Evolutionary conservation across 2,797 vertebrate species (phyloP).

Genomic region (Lepilemur ruficaudatus): DNA sequence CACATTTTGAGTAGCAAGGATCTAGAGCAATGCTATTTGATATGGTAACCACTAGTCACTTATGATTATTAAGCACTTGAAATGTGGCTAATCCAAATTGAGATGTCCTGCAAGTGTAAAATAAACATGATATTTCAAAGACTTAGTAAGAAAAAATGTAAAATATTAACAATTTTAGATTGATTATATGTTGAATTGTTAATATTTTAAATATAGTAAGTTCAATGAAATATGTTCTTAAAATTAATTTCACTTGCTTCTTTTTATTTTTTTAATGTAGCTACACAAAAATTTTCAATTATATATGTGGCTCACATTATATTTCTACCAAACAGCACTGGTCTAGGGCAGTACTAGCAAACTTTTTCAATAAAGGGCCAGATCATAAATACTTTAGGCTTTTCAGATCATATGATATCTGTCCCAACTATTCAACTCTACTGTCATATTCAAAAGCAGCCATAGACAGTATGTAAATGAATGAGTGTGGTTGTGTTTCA

Average conservation of each 20-base stretch:
- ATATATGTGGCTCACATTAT: neutral
- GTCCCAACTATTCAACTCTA: neutral
- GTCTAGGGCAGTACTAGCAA: neutral
- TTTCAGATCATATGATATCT: neutral
- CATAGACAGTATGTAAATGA: slow-evolving; percentile 4
- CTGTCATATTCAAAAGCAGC: neutral
- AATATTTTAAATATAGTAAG: neutral
- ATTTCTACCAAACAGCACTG: slow-evolving; percentile 35
- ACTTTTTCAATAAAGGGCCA: neutral
- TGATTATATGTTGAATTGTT: slow-evolving; percentile 19
- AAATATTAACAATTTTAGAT: slow-evolving; percentile 45
- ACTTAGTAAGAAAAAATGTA: slow-evolving; percentile 27
- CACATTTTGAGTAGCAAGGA: slow-evolving; percentile 38
- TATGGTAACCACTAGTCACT: neutral
- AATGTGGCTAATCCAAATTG: slow-evolving; percentile 29
- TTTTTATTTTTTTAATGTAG: neutral
- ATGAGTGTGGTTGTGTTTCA: neutral
- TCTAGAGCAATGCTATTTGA: slow-evolving; percentile 4
- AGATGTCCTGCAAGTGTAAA: slow-evolving; percentile 25
- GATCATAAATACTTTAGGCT: slow-evolving; percentile 33
- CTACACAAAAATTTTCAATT: neutral
- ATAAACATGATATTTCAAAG: slow-evolving; percentile 30
- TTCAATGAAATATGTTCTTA: slow-evolving; percentile 44
- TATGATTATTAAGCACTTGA: neutral
- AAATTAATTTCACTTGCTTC: slow-evolving; percentile 34